Percentiles rank a stretch among this genome's conserved stretches.
Conservation (phyloP, 2,797 vertebrate species). For the Urophycis tenuis region DNA sequence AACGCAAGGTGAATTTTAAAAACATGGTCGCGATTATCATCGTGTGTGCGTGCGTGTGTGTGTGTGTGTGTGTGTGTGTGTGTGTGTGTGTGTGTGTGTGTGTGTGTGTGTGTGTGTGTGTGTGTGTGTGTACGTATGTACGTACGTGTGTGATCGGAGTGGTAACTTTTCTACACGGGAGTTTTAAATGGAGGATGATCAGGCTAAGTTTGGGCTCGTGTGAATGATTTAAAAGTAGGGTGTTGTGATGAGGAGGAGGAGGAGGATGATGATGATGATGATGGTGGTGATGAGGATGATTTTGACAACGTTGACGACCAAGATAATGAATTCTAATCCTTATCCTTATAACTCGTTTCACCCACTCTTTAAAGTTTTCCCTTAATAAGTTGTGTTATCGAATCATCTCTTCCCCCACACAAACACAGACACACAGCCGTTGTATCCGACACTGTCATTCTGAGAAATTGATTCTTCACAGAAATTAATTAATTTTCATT, state of each 20-base stretch:
- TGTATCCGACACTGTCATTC: slow-evolving; percentile 96
- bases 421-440: slow-evolving; percentile 48
- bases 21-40: too few relatives aligned
- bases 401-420: slow-evolving; percentile 42
- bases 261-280: slow-evolving; percentile 12
- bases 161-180: background rate
- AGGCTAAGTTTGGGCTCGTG: background rate
- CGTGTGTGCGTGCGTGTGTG: background rate
- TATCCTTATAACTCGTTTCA: slow-evolving; percentile 64
- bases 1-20: slow-evolving; percentile 74
- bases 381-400: slow-evolving; percentile 60
- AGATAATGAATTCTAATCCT: slow-evolving; percentile 84
- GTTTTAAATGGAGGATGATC: background rate
- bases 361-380: slow-evolving; percentile 78
- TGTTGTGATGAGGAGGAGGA: background rate
- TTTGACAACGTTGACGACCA: slow-evolving; percentile 83
- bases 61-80: background rate
- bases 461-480: slow-evolving; percentile 99
- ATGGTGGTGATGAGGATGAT: slow-evolving; percentile 65
- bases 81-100: background rate
- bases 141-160: background rate
- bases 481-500: slow-evolving; percentile 99
- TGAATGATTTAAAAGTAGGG: background rate
- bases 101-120: background rate
- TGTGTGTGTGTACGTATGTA: background rate